Conservation (phyloP, 1,140 invertebrate genomes). For the Melitaea cinxia region DNA sequence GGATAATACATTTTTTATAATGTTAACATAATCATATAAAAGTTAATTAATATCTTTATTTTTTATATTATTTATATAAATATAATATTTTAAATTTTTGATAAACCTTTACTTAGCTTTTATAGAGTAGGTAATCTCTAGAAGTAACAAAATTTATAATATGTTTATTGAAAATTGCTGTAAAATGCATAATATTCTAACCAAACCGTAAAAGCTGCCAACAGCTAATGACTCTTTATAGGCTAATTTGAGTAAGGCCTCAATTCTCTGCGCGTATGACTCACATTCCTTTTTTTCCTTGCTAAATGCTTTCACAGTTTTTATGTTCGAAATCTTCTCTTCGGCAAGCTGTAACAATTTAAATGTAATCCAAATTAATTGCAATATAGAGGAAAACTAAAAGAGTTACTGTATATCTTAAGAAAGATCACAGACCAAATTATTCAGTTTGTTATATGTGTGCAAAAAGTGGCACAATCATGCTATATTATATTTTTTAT, state of each 20-base stretch:
- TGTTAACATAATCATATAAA: neutral
- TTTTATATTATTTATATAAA: too few relatives aligned
- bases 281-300: conserved; percentile 91
- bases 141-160: too few relatives aligned
- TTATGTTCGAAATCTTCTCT: conserved; percentile 95
- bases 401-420: too few relatives aligned
- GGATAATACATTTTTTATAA: neutral
- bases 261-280: conserved; percentile 87
- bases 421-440: too few relatives aligned
- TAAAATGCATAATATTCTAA: conserved; percentile 71
- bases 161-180: neutral
- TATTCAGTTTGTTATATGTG: too few relatives aligned
- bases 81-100: too few relatives aligned
- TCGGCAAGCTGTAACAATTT: conserved; percentile 88
- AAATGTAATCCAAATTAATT: neutral
- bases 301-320: conserved; percentile 96
- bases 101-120: too few relatives aligned
- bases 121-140: too few relatives aligned
- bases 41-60: too few relatives aligned
- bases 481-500: too few relatives aligned
- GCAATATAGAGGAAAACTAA: too few relatives aligned
- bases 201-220: conserved; percentile 95
- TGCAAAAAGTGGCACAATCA: too few relatives aligned
- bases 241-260: conserved; percentile 89
- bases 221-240: conserved; percentile 94